These are phyloP conservation scores for Dinocampus coccinellae DNA, from an alignment of 2,888 invertebrate species.

Conservation along the genomic window DNA sequence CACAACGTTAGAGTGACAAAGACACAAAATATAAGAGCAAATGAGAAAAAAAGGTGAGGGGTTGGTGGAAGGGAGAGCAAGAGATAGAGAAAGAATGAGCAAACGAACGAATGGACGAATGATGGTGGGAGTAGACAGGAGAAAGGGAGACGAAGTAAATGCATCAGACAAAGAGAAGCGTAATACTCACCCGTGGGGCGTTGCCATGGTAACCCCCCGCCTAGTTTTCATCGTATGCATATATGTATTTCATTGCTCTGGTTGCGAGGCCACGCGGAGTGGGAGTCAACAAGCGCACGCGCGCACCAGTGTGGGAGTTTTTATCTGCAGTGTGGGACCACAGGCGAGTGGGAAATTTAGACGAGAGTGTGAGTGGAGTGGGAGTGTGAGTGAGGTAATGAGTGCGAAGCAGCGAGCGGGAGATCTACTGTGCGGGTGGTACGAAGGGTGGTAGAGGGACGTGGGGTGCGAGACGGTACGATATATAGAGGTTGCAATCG, in stretches of 20 bases:
- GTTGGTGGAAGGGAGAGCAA: conserved; percentile 38
- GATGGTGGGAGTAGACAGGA: conserved; percentile 24
- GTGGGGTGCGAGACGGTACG: conserved; percentile 22
- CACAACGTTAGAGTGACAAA: conserved; percentile 33
- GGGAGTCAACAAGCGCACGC: conserved; percentile 38
- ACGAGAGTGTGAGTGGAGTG: conserved; percentile 39
- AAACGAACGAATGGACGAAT: background rate
- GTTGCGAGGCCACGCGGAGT: conserved; percentile 35
- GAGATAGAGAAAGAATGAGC: background rate
- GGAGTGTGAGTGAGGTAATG: conserved; percentile 32
- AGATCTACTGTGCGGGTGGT: conserved; percentile 43
- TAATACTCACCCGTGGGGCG: conserved; percentile 64
- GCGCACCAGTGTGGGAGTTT: conserved; percentile 29
- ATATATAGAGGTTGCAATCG: background rate
- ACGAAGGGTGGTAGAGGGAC: conserved; percentile 23
- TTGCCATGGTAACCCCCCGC: conserved; percentile 64
- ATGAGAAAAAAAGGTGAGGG: no score
- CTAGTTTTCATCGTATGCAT: conserved; percentile 21
- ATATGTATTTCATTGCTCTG: conserved; percentile 5
- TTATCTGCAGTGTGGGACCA: conserved; percentile 33
- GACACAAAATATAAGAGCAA: conserved; percentile 26
- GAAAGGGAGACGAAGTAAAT: conserved; percentile 43
- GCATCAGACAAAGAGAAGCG: conserved; percentile 51
- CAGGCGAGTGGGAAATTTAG: background rate
- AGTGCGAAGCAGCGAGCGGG: conserved; percentile 35